Evolutionary conservation across 2,113 vertebrate species (phyloP).

Genomic region (Willisornis vidua): DNA sequence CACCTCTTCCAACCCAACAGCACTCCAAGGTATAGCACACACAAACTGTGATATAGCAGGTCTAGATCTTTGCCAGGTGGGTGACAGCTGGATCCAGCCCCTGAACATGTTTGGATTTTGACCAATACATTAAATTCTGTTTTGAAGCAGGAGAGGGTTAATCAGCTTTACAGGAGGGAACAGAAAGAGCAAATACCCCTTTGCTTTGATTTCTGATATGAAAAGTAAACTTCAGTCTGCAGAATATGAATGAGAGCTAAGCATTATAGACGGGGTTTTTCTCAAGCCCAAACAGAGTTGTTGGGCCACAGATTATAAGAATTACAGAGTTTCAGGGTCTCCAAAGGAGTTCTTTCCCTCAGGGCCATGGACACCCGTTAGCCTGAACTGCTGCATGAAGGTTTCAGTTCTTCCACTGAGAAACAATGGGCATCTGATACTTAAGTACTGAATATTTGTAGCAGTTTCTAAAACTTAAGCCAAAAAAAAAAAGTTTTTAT

Average conservation of each 20-base stretch:
- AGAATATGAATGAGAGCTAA: neutral
- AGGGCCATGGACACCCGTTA: neutral
- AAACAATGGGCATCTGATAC: neutral
- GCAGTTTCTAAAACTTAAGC: neutral
- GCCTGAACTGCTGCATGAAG: neutral
- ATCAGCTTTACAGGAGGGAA: neutral
- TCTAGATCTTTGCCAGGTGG: neutral
- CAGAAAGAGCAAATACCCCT: neutral
- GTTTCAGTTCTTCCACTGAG: neutral
- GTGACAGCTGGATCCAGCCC: neutral
- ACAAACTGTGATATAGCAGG: neutral
- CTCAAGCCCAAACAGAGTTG: neutral
- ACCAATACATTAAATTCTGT: neutral
- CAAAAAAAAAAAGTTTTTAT: neutral
- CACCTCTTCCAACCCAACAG: neutral
- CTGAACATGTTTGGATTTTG: neutral
- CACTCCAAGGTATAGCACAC: neutral
- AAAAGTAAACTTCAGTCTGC: neutral
- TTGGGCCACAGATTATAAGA: conserved; percentile 2
- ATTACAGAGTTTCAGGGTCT: neutral
- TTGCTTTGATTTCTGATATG: neutral
- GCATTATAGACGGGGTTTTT: neutral
- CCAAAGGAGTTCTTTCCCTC: neutral
- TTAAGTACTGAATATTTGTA: neutral
- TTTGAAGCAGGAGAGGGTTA: neutral